Conservation (phyloP, 2,113 vertebrate species). For the cat (Felis catus) region DNA sequence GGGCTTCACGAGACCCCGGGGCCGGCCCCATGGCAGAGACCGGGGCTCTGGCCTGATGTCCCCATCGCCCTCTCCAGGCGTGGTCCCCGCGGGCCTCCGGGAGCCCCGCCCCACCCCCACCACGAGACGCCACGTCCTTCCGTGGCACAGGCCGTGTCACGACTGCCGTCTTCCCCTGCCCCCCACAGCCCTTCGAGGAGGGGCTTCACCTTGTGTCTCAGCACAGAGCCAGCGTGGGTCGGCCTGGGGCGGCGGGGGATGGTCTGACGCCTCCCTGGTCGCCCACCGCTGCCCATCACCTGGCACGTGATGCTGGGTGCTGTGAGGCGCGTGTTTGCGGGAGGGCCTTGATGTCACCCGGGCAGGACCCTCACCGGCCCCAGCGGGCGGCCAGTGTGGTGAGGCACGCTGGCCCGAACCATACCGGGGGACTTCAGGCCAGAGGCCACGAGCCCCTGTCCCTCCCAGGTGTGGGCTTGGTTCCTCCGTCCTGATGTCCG, state of each 20-base stretch:
- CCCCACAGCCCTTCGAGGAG: background rate
- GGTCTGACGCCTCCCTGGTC: accelerated
- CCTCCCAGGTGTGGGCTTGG: accelerated
- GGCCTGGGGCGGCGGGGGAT: background rate
- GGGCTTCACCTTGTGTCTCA: background rate
- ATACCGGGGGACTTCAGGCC: accelerated
- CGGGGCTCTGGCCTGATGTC: background rate
- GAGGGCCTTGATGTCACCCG: accelerated
- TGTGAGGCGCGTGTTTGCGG: too few species aligned
- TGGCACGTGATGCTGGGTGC: accelerated
- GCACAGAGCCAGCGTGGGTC: background rate
- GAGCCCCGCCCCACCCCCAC: background rate
- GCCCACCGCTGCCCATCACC: background rate
- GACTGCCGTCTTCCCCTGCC: background rate
- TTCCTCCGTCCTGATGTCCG: accelerated
- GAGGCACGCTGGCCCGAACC: background rate
- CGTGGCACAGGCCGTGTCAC: accelerated
- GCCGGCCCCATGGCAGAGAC: background rate
- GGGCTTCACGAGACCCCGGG: accelerated
- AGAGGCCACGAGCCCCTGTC: too few species aligned
- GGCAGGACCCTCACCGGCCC: background rate
- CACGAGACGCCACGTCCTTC: background rate
- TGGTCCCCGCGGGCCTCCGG: background rate
- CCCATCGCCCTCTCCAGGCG: accelerated
- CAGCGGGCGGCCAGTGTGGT: background rate